These are phyloP conservation scores for Drosophila kikkawai DNA, from an alignment of 1,140 invertebrate genomes.

Conservation along the genomic window DNA sequence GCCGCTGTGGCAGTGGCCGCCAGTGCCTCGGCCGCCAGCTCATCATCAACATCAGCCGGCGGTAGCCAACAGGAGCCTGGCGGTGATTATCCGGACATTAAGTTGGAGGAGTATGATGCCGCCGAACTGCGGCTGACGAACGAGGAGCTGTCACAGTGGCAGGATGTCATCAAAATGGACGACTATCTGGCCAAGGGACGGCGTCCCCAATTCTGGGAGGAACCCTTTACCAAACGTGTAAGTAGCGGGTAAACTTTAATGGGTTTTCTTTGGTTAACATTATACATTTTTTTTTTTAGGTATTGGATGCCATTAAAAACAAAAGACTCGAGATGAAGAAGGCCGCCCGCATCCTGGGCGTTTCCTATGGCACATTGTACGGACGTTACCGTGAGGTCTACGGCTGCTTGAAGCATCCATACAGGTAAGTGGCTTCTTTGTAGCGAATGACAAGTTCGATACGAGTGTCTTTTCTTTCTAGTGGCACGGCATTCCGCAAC, in stretches of 20 bases:
- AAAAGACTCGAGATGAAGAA: constrained; percentile 97
- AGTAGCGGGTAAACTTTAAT: constrained; percentile 2
- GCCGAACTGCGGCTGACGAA: constrained; percentile 78
- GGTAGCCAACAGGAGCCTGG: constrained; percentile 24
- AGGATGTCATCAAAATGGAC: constrained; percentile 94
- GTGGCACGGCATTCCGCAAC: constrained; percentile 74
- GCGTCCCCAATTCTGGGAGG: constrained; percentile 96
- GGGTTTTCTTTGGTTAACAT: too few relatives aligned
- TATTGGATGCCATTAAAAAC: constrained; percentile 95
- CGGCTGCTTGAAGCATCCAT: constrained; percentile 90
- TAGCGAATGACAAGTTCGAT: too few relatives aligned
- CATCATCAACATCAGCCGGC: background rate
- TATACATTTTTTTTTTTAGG: constrained; percentile 33
- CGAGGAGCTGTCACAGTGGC: constrained; percentile 82
- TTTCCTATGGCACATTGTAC: constrained; percentile 95
- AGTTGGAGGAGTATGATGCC: constrained; percentile 76
- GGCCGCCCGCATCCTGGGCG: constrained; percentile 94
- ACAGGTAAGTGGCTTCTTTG: constrained; percentile 54
- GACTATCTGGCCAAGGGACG: constrained; percentile 94
- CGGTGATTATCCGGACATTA: constrained; percentile 68
- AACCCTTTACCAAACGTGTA: constrained; percentile 90
- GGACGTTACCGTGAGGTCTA: constrained; percentile 94
- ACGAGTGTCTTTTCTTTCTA: constrained; percentile 2
- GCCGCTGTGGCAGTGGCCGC: constrained; percentile 41
- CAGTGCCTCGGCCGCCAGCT: constrained; percentile 28